phyloP scores from a whole-genome alignment of 1,140 invertebrate genomes.

The Ceratina japonica region DNA sequence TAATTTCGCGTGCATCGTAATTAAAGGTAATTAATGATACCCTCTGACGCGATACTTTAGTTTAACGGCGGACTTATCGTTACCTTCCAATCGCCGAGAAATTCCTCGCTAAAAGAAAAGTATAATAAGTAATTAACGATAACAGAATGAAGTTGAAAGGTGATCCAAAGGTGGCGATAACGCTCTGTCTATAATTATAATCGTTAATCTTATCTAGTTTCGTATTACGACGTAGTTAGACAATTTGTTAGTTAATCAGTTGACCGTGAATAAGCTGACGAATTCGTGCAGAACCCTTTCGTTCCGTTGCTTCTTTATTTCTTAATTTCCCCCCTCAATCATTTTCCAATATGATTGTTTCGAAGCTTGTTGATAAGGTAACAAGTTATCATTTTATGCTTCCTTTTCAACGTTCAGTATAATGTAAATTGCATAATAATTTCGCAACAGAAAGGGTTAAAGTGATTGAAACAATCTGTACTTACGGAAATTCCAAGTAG shows the following conservation, averaged over 20 bases:
- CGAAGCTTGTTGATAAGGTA: too few species aligned
- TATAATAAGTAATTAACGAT: background rate
- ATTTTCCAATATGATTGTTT: too few species aligned
- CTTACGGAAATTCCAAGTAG: conserved; percentile 7
- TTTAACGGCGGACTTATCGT: background rate
- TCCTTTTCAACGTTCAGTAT: too few species aligned
- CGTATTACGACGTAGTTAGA: conserved; percentile 31
- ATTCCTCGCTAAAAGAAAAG: background rate
- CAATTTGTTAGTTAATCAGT: conserved; percentile 24
- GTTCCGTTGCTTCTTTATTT: too few species aligned
- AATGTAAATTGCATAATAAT: too few species aligned
- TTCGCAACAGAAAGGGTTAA: too few species aligned
- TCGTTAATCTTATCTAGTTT: conserved; percentile 20
- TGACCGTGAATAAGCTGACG: background rate
- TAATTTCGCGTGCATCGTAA: too few species aligned
- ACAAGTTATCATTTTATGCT: too few species aligned
- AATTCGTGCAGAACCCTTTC: background rate
- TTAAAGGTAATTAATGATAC: background rate
- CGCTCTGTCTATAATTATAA: background rate
- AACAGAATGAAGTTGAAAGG: background rate
- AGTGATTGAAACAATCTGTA: conserved; percentile 4
- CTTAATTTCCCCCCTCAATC: too few species aligned
- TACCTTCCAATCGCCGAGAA: background rate
- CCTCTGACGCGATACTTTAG: conserved; percentile 6
- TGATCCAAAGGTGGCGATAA: too few species aligned